Conservation (phyloP, 2,113 vertebrate genomes). For the Dromiciops gliroides region DNA sequence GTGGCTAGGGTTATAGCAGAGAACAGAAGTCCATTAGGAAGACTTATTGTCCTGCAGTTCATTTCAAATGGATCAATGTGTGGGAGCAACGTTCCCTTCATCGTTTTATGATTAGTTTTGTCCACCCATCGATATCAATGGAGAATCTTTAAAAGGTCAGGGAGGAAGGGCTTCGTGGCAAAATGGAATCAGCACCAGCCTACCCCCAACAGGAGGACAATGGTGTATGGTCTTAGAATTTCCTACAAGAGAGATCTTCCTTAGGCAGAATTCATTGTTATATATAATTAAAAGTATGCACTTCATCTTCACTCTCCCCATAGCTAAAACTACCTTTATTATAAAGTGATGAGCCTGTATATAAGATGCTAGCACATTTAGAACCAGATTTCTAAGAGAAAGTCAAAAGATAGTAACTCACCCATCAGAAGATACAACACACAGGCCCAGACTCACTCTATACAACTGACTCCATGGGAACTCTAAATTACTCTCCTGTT, state of each 20-base stretch:
- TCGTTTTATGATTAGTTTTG: conserved; percentile 73
- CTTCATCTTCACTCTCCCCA: conserved; percentile 41
- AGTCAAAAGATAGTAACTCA: conserved; percentile 30
- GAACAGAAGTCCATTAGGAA: conserved; percentile 64
- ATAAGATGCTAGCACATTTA: conserved; percentile 15
- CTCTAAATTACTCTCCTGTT: conserved; percentile 23
- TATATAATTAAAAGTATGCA: conserved; percentile 38
- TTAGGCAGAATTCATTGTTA: conserved; percentile 50
- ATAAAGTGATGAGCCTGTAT: conserved; percentile 32
- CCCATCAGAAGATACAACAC: background rate
- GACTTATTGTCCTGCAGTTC: conserved; percentile 65
- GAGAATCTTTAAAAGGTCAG: conserved; percentile 77
- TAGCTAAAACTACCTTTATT: background rate
- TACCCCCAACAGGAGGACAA: conserved; percentile 40
- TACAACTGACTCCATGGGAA: background rate
- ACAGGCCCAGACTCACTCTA: background rate
- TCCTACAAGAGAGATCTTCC: conserved; percentile 26
- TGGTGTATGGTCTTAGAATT: conserved; percentile 33
- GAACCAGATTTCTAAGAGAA: conserved; percentile 23
- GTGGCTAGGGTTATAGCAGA: background rate
- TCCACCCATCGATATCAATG: conserved; percentile 57
- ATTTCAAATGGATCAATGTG: conserved; percentile 73
- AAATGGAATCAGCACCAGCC: conserved; percentile 41
- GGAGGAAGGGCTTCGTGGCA: conserved; percentile 33
- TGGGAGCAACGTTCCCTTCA: conserved; percentile 52